phyloP scores from a whole-genome alignment of 2,113 vertebrate genomes.

The Columbina picui region DNA sequence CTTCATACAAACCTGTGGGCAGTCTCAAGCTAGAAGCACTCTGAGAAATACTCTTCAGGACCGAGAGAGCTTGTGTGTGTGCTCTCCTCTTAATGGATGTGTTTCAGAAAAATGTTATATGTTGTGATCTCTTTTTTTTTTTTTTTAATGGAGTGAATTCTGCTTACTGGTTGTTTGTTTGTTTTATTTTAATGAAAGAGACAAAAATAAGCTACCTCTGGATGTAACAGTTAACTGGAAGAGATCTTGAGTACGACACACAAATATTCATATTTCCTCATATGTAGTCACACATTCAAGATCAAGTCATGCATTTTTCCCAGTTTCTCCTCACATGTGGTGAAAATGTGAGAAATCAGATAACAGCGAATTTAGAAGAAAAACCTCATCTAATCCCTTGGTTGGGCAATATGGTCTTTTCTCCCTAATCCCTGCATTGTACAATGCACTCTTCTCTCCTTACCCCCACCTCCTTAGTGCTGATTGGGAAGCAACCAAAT shows the following conservation, averaged over 20 bases:
- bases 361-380: not conserved
- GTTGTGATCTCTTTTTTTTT: not conserved
- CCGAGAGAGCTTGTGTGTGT: not conserved
- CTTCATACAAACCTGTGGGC: not conserved
- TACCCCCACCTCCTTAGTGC: not conserved
- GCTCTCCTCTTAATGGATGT: not conserved
- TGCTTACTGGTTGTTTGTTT: not conserved
- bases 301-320: not conserved
- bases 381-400: not conserved
- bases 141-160: not conserved
- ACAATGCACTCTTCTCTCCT: not conserved
- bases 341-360: not conserved
- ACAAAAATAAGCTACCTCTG: not conserved
- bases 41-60: not conserved
- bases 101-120: not conserved
- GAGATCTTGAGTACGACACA: not conserved
- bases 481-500: not conserved
- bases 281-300: not conserved
- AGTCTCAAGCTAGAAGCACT: not conserved
- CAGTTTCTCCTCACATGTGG: not conserved
- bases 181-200: not conserved
- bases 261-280: not conserved
- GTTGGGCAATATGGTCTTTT: not conserved
- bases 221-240: not conserved
- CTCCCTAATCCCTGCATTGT: not conserved